These are phyloP conservation scores for Lutjanus campechanus DNA, from an alignment of 2,797 vertebrate genomes.

Conservation along the genomic window DNA sequence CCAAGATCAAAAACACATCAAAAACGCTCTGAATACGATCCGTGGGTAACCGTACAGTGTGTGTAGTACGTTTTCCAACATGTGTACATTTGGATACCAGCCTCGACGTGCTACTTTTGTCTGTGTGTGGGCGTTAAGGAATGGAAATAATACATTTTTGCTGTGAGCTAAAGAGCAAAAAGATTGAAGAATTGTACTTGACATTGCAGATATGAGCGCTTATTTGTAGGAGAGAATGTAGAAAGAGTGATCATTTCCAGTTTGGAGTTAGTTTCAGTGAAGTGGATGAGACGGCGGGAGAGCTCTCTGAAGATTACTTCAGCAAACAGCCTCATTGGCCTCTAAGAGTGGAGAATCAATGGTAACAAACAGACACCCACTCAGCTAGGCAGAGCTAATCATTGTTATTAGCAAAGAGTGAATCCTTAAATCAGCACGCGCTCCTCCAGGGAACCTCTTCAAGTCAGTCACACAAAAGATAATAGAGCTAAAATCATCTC, in stretches of 20 bases:
- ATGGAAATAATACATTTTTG: slow-evolving; percentile 53
- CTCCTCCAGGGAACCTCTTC: slow-evolving; percentile 46
- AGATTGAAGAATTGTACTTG: slow-evolving; percentile 20
- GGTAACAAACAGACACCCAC: slow-evolving; percentile 63
- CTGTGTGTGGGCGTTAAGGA: slow-evolving; percentile 44
- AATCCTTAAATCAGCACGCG: slow-evolving; percentile 62
- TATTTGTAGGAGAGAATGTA: slow-evolving; percentile 39
- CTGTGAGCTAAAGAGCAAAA: slow-evolving; percentile 28
- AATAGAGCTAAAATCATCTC: slow-evolving; percentile 55
- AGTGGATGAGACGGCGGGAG: slow-evolving; percentile 36
- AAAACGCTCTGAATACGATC: slow-evolving; percentile 48
- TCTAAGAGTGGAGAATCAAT: slow-evolving; percentile 48
- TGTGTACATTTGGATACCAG: slow-evolving; percentile 12
- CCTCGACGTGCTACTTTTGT: slow-evolving; percentile 49
- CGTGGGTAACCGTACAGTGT: slow-evolving; percentile 17
- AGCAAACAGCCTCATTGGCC: slow-evolving; percentile 39
- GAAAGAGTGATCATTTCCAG: slow-evolving; percentile 50
- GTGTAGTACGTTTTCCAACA: slow-evolving; percentile 18
- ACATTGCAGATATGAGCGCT: slow-evolving; percentile 13
- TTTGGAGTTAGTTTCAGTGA: slow-evolving; percentile 48
- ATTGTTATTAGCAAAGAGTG: slow-evolving; percentile 66
- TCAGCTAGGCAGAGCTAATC: slow-evolving; percentile 65
- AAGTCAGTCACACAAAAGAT: slow-evolving; percentile 54
- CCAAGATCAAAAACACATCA: slow-evolving; percentile 56
- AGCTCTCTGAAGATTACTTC: slow-evolving; percentile 51